A percentile compares a stretch with the other conserved stretches of the same genome.
These are phyloP conservation scores for Drosophila grimshawi DNA, from an alignment of 1,140 invertebrate genomes.

Conservation along the genomic window DNA sequence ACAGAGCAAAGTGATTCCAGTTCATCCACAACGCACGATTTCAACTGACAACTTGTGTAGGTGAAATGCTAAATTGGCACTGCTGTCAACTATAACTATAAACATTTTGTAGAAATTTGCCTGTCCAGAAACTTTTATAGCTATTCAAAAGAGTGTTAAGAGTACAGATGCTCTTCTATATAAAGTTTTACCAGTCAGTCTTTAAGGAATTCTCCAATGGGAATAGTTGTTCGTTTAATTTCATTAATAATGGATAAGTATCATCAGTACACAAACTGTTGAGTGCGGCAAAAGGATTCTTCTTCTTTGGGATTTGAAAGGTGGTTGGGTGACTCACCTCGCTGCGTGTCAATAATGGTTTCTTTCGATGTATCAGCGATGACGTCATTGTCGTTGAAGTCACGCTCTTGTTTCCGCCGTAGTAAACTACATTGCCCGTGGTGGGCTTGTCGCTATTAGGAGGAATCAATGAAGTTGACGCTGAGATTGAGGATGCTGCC, in stretches of 20 bases:
- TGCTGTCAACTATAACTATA: too few relatives aligned
- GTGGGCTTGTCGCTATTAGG: slow-evolving; percentile 2
- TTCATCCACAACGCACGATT: too few relatives aligned
- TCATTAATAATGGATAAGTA: not conserved
- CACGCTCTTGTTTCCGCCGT: slow-evolving; percentile 15
- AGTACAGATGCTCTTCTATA: not conserved
- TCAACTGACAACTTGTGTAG: too few relatives aligned
- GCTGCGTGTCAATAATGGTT: slow-evolving; percentile 79
- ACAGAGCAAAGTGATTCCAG: not conserved
- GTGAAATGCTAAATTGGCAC: too few relatives aligned
- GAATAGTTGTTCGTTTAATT: not conserved
- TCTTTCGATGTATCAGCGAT: slow-evolving; percentile 65
- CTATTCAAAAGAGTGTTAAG: not conserved
- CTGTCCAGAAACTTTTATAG: not conserved
- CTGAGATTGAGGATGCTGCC: slow-evolving; percentile 24
- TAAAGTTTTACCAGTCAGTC: not conserved
- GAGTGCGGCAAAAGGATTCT: not conserved
- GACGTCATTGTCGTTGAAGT: slow-evolving; percentile 45
- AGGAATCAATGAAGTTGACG: slow-evolving; percentile 39
- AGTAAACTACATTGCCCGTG: slow-evolving; percentile 27
- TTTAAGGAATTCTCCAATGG: not conserved
- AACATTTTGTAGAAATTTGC: too few relatives aligned
- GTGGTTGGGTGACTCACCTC: slow-evolving; percentile 69
- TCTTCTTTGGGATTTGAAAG: slow-evolving; percentile 4
- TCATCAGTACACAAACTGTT: slow-evolving; percentile 1